phyloP scores from a whole-genome alignment of 2,113 vertebrate species.

The Anarrhichthys ocellatus region DNA sequence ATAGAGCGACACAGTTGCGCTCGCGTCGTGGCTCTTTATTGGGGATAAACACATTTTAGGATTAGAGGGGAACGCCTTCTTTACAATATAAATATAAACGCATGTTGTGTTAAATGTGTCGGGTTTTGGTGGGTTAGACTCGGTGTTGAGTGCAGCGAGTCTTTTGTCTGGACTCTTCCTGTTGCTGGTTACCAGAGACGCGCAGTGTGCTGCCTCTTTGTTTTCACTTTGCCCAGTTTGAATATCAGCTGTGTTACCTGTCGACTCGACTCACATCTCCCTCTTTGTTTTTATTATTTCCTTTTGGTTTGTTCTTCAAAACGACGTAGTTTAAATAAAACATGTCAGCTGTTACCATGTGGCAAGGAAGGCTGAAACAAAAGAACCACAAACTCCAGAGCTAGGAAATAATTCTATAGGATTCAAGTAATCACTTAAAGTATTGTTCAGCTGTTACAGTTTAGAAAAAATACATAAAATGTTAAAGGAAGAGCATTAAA shows the following conservation, averaged over 20 bases:
- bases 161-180: constrained; percentile 75
- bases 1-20: constrained; percentile 54
- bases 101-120: background rate
- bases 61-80: background rate
- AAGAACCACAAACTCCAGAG: background rate
- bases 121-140: background rate
- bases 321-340: background rate
- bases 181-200: constrained; percentile 52
- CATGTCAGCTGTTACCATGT: background rate
- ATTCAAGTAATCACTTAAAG: background rate
- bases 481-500: background rate
- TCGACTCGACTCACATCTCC: rapidly evolving
- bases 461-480: background rate
- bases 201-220: constrained; percentile 63
- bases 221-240: constrained; percentile 57
- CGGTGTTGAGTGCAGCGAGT: constrained; percentile 22
- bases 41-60: constrained; percentile 31
- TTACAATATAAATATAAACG: rapidly evolving
- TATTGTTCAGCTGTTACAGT: background rate
- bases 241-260: constrained; percentile 49
- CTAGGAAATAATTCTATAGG: background rate
- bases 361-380: background rate
- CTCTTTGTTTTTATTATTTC: background rate
- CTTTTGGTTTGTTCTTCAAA: background rate
- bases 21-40: constrained; percentile 67